Conservation (phyloP, 2,888 invertebrate species). For the Autographa gamma region DNA sequence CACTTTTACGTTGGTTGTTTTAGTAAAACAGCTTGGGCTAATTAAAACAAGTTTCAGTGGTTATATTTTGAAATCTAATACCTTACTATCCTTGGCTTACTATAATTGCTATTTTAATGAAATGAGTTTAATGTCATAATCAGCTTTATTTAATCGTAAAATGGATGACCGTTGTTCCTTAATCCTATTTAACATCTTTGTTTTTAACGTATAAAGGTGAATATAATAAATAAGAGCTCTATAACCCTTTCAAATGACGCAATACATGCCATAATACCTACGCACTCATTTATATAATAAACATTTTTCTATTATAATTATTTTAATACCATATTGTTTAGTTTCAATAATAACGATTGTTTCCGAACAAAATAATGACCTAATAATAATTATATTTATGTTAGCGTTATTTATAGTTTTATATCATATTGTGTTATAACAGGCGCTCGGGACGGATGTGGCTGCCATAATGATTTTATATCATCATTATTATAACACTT, state of each 20-base stretch:
- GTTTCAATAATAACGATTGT: constrained; percentile 1
- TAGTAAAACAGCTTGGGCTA: too few species aligned
- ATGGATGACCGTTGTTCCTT: too few species aligned
- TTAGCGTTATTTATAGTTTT: constrained; percentile 19
- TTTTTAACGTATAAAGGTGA: too few species aligned
- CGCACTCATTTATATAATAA: background rate
- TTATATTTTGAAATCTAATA: too few species aligned
- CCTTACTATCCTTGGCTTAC: too few species aligned
- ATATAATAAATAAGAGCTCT: too few species aligned
- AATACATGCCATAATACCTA: background rate
- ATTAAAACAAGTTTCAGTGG: too few species aligned
- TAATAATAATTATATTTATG: constrained; percentile 7
- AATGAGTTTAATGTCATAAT: too few species aligned
- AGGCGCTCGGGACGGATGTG: constrained; percentile 30
- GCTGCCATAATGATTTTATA: constrained; percentile 27
- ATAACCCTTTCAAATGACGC: background rate
- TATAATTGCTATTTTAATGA: too few species aligned
- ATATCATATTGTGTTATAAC: constrained; percentile 10
- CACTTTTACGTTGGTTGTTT: too few species aligned
- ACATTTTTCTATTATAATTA: constrained; percentile 9
- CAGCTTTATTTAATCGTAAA: too few species aligned
- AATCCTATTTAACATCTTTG: too few species aligned
- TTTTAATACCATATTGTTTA: background rate
- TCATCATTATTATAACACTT: constrained; percentile 11
- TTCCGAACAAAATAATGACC: constrained; percentile 10